These are phyloP conservation scores for Denticeps clupeoides DNA, from an alignment of 2,797 vertebrate species.

Conservation along the genomic window DNA sequence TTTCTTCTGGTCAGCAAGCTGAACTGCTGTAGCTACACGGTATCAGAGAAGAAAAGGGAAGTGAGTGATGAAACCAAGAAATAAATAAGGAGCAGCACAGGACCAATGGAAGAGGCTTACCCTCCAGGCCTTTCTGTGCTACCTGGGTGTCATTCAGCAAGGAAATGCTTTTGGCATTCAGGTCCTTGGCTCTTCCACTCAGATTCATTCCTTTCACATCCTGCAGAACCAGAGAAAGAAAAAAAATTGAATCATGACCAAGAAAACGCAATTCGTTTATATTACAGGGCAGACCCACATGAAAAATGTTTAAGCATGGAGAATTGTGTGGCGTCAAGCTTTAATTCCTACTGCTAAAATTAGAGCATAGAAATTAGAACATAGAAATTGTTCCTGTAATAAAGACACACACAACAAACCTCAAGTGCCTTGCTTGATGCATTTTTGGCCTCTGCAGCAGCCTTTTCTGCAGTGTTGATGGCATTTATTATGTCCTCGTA, in stretches of 20 bases:
- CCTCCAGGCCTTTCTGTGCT: slow-evolving; percentile 50
- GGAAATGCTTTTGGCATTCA: slow-evolving; percentile 54
- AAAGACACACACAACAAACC: too few relatives aligned
- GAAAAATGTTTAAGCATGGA: too few relatives aligned
- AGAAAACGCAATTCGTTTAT: too few relatives aligned
- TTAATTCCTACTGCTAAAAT: too few relatives aligned
- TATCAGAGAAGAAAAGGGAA: slow-evolving; percentile 26
- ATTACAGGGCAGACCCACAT: too few relatives aligned
- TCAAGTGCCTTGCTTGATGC: slow-evolving; percentile 72
- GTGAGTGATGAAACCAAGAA: neutral
- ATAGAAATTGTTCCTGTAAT: too few relatives aligned
- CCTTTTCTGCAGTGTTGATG: slow-evolving; percentile 75
- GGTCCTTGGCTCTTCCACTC: slow-evolving; percentile 58
- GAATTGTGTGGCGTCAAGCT: too few relatives aligned
- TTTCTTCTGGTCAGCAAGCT: slow-evolving; percentile 53
- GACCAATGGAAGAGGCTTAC: too few relatives aligned
- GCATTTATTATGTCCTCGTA: slow-evolving; percentile 85
- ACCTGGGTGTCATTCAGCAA: slow-evolving; percentile 54
- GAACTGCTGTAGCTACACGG: slow-evolving; percentile 53
- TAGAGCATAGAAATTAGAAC: too few relatives aligned
- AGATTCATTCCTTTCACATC: slow-evolving; percentile 67
- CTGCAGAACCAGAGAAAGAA: slow-evolving; percentile 49
- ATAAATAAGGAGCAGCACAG: too few relatives aligned
- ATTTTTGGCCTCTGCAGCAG: slow-evolving; percentile 68
- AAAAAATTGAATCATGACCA: neutral